Conservation (phyloP, 1,140 invertebrate species). For the Platorchestia sp. region DNA sequence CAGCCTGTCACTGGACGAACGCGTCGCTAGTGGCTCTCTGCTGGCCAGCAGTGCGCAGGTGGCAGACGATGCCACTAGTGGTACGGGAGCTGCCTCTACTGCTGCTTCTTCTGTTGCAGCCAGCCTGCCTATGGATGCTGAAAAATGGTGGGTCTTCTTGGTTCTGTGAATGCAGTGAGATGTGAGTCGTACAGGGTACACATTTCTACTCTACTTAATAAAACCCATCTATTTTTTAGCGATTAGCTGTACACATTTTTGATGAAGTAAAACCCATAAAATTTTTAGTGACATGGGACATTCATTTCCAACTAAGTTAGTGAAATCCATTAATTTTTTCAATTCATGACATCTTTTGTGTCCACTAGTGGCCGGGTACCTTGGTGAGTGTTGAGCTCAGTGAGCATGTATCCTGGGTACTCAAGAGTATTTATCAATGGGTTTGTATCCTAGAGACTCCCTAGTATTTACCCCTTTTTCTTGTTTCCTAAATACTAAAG, state of each 20-base stretch:
- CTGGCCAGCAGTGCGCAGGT: background rate
- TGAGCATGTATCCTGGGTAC: background rate
- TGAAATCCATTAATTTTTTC: no score
- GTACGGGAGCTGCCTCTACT: background rate
- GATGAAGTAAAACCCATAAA: no score
- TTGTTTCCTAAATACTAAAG: no score
- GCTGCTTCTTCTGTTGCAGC: background rate
- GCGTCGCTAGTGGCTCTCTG: background rate
- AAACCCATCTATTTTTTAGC: no score
- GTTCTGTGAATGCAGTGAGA: background rate
- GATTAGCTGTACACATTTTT: no score
- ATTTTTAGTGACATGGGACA: no score
- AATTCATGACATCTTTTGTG: no score
- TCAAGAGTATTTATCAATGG: background rate
- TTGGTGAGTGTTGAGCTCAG: background rate
- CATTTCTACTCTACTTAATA: no score
- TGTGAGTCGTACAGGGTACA: no score
- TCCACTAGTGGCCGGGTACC: no score
- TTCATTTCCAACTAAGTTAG: no score
- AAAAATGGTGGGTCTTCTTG: background rate
- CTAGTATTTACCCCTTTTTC: no score
- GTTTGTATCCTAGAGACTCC: background rate
- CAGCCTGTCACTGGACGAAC: conserved; percentile 65
- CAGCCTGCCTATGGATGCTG: background rate
- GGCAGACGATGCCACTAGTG: conserved; percentile 53